Evolutionary conservation across 2,888 invertebrate genomes (phyloP), one percentile per base, ranked within the genome.

Genomic region (Scaptodrosophila latifasciaeformis): DNA sequence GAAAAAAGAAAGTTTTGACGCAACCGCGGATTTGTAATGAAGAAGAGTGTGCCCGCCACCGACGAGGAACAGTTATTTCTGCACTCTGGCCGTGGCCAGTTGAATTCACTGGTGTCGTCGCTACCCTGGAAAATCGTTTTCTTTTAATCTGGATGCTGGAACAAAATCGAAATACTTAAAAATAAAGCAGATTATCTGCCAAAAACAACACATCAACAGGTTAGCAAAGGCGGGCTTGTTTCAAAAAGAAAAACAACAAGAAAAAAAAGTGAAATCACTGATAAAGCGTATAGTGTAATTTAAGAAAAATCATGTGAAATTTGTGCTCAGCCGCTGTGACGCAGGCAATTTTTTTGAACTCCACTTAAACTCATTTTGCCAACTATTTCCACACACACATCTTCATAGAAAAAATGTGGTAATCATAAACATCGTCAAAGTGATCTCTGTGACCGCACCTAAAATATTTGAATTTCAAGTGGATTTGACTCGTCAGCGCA

Each of bases 1-100:
- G 52, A 54, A 52, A 75, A 76, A 76, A 76, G 75, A 76, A 76
- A 76, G 75, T 78, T 75, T 75, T 76, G 72, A 78, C 79, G 75
- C 75, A 76, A 78, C 72, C 63, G 49, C 19, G 53, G 56, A 58
- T 62, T 62, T 71, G 78, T 75, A 70, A 75, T 75, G 75, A 70
- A 65, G 74, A 70, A 67, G 67, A 67, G 67, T 35, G 31, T 45
- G 56, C 51, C n/a, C 50, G 49, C 57, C 54, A 57, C 53, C 24
- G 13, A 13, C 34, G 12, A 35, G 12, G 10, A 65, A 58, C 74
- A 74, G 67, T 77, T 44, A 53, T 44, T 56, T 62, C 60, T 65
- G 69, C 71, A 69, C 59, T 56, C 58, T 63, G 46, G 47, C 71
- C 45, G 59, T 49, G 65, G 43, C 12, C 40, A 27, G 47, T 39